phyloP scores from a whole-genome alignment of 2,113 vertebrate species.

The Petroica traversi region DNA sequence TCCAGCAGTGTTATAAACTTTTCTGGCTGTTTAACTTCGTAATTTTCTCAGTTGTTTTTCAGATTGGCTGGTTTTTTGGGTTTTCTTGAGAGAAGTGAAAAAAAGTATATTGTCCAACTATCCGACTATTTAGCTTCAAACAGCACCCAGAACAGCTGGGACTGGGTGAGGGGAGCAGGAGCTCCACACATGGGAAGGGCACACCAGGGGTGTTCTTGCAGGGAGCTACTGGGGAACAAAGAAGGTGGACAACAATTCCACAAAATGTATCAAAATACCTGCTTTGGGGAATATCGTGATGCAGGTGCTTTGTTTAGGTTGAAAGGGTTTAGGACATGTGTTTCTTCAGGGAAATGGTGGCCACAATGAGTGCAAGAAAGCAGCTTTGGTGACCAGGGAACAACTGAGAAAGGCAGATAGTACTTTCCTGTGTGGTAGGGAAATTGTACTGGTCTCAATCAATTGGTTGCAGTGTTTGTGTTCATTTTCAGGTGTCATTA shows the following conservation, averaged over 20 bases:
- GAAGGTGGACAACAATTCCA: background rate
- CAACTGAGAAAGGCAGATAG: background rate
- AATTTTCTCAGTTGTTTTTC: background rate
- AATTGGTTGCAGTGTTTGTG: background rate
- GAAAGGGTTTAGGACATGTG: background rate
- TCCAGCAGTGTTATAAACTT: background rate
- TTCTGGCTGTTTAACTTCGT: background rate
- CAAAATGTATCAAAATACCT: background rate
- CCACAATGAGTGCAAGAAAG: accelerated
- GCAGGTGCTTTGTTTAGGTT: background rate
- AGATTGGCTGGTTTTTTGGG: background rate
- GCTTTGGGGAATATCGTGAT: accelerated
- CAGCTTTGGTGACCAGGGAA: background rate
- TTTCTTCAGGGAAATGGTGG: background rate
- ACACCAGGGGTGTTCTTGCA: accelerated
- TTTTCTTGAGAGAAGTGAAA: background rate
- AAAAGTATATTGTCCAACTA: background rate
- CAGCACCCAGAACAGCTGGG: too few relatives aligned
- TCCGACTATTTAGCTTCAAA: background rate
- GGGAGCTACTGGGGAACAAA: background rate
- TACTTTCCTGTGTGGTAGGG: background rate
- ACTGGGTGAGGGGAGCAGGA: accelerated
- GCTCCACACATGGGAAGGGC: background rate
- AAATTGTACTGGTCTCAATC: background rate
- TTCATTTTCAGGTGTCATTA: background rate